These are phyloP conservation scores for Zophobas morio DNA, from an alignment of 1,140 invertebrate genomes.

Conservation along the genomic window DNA sequence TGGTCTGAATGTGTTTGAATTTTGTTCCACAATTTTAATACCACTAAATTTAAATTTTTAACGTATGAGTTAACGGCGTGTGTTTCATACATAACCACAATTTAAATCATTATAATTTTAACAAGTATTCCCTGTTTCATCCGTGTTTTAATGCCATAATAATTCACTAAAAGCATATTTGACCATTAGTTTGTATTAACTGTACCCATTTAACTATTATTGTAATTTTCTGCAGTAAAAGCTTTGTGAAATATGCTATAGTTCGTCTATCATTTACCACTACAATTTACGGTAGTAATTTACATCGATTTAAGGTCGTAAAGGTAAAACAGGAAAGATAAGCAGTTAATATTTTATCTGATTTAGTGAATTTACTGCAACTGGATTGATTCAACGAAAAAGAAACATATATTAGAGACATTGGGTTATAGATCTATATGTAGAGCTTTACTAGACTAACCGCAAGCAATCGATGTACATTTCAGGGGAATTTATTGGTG, in stretches of 20 bases:
- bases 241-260: not conserved
- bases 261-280: not conserved
- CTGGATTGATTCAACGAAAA: conserved; percentile 3
- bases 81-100: too few species aligned
- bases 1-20: too few species aligned
- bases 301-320: not conserved
- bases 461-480: conserved; percentile 24
- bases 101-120: too few species aligned
- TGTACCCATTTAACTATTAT: too few species aligned
- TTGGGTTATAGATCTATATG: conserved; percentile 11
- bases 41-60: too few species aligned
- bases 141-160: too few species aligned
- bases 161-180: too few species aligned
- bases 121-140: too few species aligned
- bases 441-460: conserved; percentile 5
- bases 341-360: conserved; percentile 16
- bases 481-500: conserved; percentile 21
- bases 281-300: not conserved
- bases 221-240: too few species aligned
- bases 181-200: too few species aligned
- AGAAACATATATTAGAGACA: conserved; percentile 1
- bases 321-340: not conserved
- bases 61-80: too few species aligned
- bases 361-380: conserved; percentile 18
- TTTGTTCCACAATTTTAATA: too few species aligned